These are phyloP conservation scores for Progne subis DNA, from an alignment of 2,113 vertebrate species.

Conservation along the genomic window DNA sequence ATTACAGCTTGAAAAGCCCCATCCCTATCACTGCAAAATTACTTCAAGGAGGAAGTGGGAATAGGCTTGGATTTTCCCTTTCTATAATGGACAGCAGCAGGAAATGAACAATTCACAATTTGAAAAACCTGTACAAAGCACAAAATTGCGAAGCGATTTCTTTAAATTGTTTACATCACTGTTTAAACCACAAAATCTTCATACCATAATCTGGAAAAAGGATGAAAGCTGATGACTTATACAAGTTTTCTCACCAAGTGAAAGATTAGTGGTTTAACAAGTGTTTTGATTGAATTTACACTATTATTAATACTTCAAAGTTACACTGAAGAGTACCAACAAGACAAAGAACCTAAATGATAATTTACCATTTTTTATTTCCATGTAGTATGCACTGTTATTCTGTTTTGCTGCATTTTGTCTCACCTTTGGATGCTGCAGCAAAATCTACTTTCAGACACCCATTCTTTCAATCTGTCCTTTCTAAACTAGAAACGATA, in stretches of 20 bases:
- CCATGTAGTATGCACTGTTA: accelerated
- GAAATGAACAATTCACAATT: not conserved
- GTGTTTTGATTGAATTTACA: not conserved
- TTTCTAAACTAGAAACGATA: not conserved
- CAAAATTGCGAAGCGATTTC: not conserved
- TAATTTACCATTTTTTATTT: not conserved
- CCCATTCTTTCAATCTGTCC: not conserved
- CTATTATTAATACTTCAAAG: not conserved
- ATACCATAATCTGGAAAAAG: not conserved
- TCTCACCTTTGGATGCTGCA: not conserved
- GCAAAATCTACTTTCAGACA: not conserved
- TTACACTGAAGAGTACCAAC: not conserved
- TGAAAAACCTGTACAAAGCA: not conserved
- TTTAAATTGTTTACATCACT: not conserved
- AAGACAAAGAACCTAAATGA: not conserved
- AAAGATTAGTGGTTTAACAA: not conserved
- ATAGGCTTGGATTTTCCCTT: not conserved
- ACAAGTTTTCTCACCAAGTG: not conserved
- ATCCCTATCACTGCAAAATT: accelerated
- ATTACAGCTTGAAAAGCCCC: not conserved
- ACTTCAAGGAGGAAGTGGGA: not conserved
- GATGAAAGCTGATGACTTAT: not conserved
- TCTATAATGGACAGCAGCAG: not conserved
- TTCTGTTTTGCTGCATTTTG: not conserved
- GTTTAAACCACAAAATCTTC: not conserved